phyloP scores from a whole-genome alignment of 2,113 vertebrate genomes.

The Forbesichthys agassizii region DNA sequence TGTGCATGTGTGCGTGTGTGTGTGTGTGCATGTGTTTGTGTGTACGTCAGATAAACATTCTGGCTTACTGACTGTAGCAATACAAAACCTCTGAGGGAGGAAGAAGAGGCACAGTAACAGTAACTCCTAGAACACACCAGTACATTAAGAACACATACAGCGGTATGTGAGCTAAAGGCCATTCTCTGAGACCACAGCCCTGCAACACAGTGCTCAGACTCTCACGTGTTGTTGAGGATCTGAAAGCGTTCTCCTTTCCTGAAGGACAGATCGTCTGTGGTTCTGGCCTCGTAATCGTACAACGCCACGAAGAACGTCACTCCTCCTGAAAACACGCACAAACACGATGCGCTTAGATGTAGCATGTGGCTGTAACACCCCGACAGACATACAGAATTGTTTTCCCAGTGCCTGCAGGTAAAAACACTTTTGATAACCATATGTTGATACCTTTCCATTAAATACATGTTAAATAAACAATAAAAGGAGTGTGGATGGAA shows the following conservation, averaged over 20 bases:
- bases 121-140: too few species aligned
- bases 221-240: conserved; percentile 99
- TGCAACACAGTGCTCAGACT: conserved; percentile 11
- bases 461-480: too few species aligned
- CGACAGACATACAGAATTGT: background rate
- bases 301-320: conserved; percentile 99
- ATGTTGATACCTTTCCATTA: background rate
- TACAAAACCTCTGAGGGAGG: too few species aligned
- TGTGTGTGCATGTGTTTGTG: too few species aligned
- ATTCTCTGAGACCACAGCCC: too few species aligned
- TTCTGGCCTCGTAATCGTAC: conserved; percentile 98
- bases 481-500: background rate
- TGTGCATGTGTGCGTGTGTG: too few species aligned
- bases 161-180: too few species aligned
- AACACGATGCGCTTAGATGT: background rate
- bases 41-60: too few species aligned
- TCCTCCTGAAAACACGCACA: conserved; percentile 79
- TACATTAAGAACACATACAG: too few species aligned
- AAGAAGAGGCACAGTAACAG: too few species aligned
- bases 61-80: too few species aligned
- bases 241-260: conserved; percentile 98
- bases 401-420: background rate
- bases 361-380: background rate
- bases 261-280: conserved; percentile 96
- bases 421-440: background rate